A percentile compares a stretch with the other conserved stretches of the same genome.
Conservation (phyloP, 2,888 invertebrate species). For the Rotaria socialis region DNA sequence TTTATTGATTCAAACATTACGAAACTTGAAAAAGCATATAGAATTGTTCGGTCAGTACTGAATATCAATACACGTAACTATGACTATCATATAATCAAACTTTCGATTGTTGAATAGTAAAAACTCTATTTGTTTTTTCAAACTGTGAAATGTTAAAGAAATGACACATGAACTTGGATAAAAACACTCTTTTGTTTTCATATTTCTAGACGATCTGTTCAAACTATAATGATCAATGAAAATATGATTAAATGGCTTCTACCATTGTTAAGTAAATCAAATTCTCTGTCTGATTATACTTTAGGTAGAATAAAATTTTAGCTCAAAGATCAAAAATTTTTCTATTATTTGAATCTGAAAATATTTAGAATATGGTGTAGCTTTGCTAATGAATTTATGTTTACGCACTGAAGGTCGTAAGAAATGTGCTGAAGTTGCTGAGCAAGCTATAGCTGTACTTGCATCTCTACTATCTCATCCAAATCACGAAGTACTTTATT, state of each 20-base stretch:
- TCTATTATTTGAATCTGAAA: not conserved
- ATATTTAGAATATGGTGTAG: slow-evolving; percentile 65
- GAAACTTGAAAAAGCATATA: too few relatives aligned
- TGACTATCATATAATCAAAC: too few relatives aligned
- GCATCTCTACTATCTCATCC: slow-evolving; percentile 60
- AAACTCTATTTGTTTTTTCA: too few relatives aligned
- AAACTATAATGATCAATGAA: slow-evolving; percentile 66
- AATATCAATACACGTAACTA: too few relatives aligned
- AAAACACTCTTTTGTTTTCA: not conserved
- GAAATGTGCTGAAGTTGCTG: slow-evolving; percentile 52
- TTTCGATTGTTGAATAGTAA: too few relatives aligned
- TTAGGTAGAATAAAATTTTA: not conserved
- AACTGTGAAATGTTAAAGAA: too few relatives aligned
- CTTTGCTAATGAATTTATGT: slow-evolving; percentile 69
- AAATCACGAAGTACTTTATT: slow-evolving; percentile 54
- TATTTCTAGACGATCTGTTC: slow-evolving; percentile 62
- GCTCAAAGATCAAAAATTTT: too few relatives aligned
- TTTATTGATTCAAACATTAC: too few relatives aligned
- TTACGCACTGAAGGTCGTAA: slow-evolving; percentile 64
- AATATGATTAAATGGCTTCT: slow-evolving; percentile 67
- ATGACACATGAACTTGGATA: too few relatives aligned
- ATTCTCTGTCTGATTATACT: slow-evolving; percentile 63
- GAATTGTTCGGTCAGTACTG: too few relatives aligned
- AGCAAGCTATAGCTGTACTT: slow-evolving; percentile 59
- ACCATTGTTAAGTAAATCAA: slow-evolving; percentile 62